These are phyloP conservation scores for Bufotes viridis DNA, from an alignment of 2,797 vertebrate genomes.

Conservation along the genomic window DNA sequence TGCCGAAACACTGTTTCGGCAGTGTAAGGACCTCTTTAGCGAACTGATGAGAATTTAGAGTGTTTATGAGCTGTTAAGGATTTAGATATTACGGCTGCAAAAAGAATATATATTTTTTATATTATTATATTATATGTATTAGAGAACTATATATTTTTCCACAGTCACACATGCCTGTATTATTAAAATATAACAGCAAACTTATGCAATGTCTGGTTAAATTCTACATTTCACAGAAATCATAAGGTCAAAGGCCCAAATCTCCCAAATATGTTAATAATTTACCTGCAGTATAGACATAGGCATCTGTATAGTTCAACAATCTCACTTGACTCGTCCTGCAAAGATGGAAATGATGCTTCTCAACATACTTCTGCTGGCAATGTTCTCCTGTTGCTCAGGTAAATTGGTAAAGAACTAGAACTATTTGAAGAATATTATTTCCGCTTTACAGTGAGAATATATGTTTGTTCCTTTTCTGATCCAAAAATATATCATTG, in stretches of 20 bases:
- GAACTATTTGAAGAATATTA: neutral
- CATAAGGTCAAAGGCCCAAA: neutral
- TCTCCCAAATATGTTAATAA: slow-evolving; percentile 28
- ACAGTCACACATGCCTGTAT: neutral
- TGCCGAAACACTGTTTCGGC: no score
- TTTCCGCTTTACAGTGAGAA: neutral
- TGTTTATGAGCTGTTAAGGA: no score
- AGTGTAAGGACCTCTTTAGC: no score
- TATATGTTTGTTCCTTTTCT: neutral
- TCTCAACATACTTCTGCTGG: slow-evolving; percentile 1
- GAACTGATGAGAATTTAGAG: no score
- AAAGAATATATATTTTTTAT: no score
- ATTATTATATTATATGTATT: no score
- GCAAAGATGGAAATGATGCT: slow-evolving; percentile 3
- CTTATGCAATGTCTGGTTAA: slow-evolving; percentile 16
- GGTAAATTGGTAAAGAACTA: slow-evolving; percentile 8
- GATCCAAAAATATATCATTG: no score
- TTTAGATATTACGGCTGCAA: no score
- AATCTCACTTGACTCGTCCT: neutral
- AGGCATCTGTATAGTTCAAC: neutral
- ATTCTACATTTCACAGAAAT: neutral
- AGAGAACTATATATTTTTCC: no score
- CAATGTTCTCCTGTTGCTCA: slow-evolving; percentile 26
- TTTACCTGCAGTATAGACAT: slow-evolving; percentile 22
- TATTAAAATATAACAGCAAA: neutral